Conservation (phyloP, 2,113 vertebrate genomes). For the Osmerus mordax region DNA sequence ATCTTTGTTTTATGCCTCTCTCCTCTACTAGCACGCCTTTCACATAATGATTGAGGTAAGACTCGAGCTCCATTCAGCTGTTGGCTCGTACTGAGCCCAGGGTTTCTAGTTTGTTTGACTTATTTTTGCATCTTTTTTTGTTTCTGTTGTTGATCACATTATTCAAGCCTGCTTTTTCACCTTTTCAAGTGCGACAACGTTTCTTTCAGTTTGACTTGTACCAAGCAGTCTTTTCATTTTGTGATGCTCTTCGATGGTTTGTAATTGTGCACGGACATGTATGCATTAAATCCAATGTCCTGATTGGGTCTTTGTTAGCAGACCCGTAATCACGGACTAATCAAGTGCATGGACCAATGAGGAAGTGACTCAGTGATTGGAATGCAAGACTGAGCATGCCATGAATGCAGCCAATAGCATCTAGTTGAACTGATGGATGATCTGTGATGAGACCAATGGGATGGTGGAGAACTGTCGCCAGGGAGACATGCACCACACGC, state of each 20-base stretch:
- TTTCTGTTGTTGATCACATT: conserved; percentile 7
- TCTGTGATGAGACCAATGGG: background rate
- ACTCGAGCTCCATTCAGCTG: conserved; percentile 71
- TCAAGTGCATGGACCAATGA: conserved; percentile 38
- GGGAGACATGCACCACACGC: background rate
- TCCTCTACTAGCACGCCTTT: conserved; percentile 95
- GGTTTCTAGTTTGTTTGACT: conserved; percentile 1
- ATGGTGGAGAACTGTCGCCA: background rate
- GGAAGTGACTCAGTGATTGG: conserved; percentile 23
- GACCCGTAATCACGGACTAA: conserved; percentile 16
- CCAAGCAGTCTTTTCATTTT: conserved; percentile 17
- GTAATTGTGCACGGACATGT: conserved; percentile 34
- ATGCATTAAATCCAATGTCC: conserved; percentile 20
- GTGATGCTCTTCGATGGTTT: conserved; percentile 22
- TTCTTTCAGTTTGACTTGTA: conserved; percentile 18
- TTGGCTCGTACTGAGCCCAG: conserved; percentile 17
- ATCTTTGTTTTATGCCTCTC: conserved; percentile 66
- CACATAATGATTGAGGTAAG: conserved; percentile 99
- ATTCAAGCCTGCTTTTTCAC: conserved; percentile 25
- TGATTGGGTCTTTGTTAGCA: conserved; percentile 14
- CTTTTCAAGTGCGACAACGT: conserved; percentile 14
- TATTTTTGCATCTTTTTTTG: conserved; percentile 6
- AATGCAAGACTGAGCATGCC: conserved; percentile 47
- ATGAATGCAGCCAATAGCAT: conserved; percentile 23
- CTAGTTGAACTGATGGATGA: conserved; percentile 14